Conservation (phyloP, 2,797 vertebrate genomes). For the Benthosema pterotum region DNA sequence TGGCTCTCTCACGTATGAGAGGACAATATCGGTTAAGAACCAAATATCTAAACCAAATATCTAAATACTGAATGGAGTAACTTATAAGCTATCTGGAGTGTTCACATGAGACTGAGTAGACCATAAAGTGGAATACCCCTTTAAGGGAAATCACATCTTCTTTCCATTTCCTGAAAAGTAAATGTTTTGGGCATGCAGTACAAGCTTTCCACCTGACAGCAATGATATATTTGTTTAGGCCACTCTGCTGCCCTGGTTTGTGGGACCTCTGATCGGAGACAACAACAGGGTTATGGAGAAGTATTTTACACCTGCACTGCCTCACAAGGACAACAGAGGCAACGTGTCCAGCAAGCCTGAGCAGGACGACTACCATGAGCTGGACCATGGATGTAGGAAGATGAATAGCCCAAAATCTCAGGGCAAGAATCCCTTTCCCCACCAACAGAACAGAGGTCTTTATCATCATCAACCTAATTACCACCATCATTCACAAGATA, state of each 20-base stretch:
- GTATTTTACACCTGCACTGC: slow-evolving; percentile 49
- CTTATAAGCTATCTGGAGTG: too few relatives aligned
- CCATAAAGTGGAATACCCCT: too few relatives aligned
- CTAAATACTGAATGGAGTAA: too few relatives aligned
- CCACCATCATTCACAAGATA: slow-evolving; percentile 50
- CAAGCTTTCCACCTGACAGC: too few relatives aligned
- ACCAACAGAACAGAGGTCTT: slow-evolving; percentile 46
- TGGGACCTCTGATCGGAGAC: slow-evolving; percentile 30
- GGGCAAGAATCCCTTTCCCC: slow-evolving; percentile 50
- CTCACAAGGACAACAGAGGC: slow-evolving; percentile 23
- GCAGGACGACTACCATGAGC: slow-evolving; percentile 51
- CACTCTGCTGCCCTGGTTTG: slow-evolving; percentile 1
- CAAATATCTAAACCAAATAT: too few relatives aligned
- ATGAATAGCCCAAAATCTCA: slow-evolving; percentile 50
- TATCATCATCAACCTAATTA: slow-evolving; percentile 42
- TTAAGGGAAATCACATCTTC: too few relatives aligned
- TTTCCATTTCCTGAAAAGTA: too few relatives aligned
- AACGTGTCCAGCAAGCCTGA: slow-evolving; percentile 22
- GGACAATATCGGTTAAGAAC: too few relatives aligned
- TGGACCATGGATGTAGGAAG: slow-evolving; percentile 47
- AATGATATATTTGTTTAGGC: too few relatives aligned
- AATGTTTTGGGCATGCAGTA: too few relatives aligned
- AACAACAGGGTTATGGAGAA: slow-evolving; percentile 61
- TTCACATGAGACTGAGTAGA: too few relatives aligned
- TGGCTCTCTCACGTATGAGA: too few relatives aligned